Evolutionary conservation across 2,888 invertebrate species (phyloP), one percentile per base, ranked within the genome.

Genomic region (Ernsta delagoae): DNA sequence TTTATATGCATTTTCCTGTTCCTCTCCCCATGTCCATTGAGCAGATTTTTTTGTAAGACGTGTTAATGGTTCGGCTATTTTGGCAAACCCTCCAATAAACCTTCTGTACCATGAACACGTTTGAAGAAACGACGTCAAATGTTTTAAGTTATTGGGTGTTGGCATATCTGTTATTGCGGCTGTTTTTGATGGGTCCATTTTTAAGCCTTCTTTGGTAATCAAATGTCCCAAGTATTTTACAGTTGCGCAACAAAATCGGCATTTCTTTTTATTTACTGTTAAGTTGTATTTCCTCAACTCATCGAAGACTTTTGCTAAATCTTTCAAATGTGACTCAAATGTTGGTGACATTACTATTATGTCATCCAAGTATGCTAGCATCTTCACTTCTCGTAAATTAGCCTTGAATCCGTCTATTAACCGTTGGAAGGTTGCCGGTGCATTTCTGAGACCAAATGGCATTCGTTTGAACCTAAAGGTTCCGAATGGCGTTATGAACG

Each of bases 21-120:
- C 73, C 0, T 41, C 4, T n/a, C 43, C 16, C 80, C 78, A 81
- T 24, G 50, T 34, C 78, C 79, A 81, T 4, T 0, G 4, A 3
- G 59, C 62, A 4, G 72, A 71, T 60, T 60, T 71, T 62, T 59
- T 65, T 12, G 73, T 77, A 0, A 79, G 65, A 16, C 65, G 65
- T 0, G 77, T 76, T 0, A 74, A 65, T 0, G 82, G 78, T 63
- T 75, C 71, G 0, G 75, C 70, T 0, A 79, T 72, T 5, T 73
- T 48, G 0, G 77, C 64, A 48, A 79, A 80, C 0, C 74, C 73
- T 8, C 66, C 43, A 8, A 82, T 76, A 59, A 80, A 82, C 2
- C 79, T 31, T 39, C 79, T 53, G 59, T 77, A 81, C 79, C 81
- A 81, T 0, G 76, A 77, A 11, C 74, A 73, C 4, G 75, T 81